Percentiles rank a stretch among this genome's conserved stretches.
Evolutionary conservation across 2,113 vertebrate genomes (phyloP).

Genomic region (Petaurus breviceps): DNA sequence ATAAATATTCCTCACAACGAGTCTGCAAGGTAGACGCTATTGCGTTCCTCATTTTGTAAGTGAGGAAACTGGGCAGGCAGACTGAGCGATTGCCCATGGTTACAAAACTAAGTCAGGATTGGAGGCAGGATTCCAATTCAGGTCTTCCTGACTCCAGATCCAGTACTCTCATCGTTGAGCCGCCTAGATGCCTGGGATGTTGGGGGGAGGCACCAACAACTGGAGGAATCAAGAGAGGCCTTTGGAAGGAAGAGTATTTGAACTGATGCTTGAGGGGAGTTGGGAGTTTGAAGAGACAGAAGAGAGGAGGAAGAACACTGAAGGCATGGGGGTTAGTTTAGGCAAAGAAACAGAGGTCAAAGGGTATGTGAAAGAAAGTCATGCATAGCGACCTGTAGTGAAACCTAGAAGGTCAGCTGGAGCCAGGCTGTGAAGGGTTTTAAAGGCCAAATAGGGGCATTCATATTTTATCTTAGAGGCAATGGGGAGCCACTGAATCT

Average conservation of each 20-base stretch:
- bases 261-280: background rate
- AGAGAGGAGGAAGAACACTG: background rate
- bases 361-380: too few relatives aligned
- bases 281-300: too few relatives aligned
- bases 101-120: background rate
- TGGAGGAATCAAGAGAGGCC: background rate
- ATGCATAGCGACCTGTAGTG: background rate
- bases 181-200: background rate
- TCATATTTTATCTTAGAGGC: background rate
- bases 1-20: too few relatives aligned
- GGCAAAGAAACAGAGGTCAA: background rate
- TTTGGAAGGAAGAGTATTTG: background rate
- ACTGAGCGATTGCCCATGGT: background rate
- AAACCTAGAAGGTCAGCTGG: background rate
- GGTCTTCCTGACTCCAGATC: background rate
- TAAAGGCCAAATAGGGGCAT: background rate
- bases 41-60: background rate
- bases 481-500: background rate
- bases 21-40: background rate
- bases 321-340: background rate
- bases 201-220: background rate
- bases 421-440: background rate
- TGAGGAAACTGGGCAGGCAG: background rate
- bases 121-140: background rate
- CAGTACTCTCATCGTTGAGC: too few relatives aligned